phyloP scores from a whole-genome alignment of 1,140 invertebrate genomes.

The Pinna nobilis region DNA sequence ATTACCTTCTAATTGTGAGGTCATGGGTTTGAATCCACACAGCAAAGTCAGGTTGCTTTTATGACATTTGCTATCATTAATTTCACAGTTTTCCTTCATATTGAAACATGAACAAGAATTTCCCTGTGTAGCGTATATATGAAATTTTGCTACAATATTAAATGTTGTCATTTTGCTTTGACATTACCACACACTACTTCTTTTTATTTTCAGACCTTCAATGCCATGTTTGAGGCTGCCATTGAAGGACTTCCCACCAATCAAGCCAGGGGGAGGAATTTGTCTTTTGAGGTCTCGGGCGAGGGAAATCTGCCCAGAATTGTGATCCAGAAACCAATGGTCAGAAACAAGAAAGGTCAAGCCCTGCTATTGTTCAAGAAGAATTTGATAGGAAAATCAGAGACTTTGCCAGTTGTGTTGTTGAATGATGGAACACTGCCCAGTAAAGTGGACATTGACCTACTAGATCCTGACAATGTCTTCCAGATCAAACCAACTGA shows the following conservation, averaged over 20 bases:
- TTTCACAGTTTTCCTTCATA: no score
- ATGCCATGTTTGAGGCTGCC: conserved; percentile 71
- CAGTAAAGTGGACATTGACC: conserved; percentile 73
- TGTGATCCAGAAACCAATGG: conserved; percentile 67
- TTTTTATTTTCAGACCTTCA: conserved; percentile 63
- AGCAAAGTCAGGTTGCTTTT: no score
- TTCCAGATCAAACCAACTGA: conserved; percentile 62
- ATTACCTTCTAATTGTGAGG: no score
- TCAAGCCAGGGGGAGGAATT: conserved; percentile 63
- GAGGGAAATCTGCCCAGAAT: conserved; percentile 74
- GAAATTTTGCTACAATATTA: neutral
- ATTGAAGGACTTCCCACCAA: conserved; percentile 68
- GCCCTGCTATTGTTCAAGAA: conserved; percentile 71
- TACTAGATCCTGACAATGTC: conserved; percentile 67
- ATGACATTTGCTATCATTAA: no score
- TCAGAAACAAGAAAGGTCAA: conserved; percentile 73
- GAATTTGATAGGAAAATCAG: conserved; percentile 63
- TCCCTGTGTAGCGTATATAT: neutral
- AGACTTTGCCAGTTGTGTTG: conserved; percentile 68
- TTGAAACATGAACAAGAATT: no score
- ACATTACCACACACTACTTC: neutral
- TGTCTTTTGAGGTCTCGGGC: conserved; percentile 73
- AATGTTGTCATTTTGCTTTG: neutral
- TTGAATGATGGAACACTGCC: conserved; percentile 73
- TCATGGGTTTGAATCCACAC: no score